Evolutionary conservation across 2,888 invertebrate genomes (phyloP).

Genomic region (Venusia cambrica): DNA sequence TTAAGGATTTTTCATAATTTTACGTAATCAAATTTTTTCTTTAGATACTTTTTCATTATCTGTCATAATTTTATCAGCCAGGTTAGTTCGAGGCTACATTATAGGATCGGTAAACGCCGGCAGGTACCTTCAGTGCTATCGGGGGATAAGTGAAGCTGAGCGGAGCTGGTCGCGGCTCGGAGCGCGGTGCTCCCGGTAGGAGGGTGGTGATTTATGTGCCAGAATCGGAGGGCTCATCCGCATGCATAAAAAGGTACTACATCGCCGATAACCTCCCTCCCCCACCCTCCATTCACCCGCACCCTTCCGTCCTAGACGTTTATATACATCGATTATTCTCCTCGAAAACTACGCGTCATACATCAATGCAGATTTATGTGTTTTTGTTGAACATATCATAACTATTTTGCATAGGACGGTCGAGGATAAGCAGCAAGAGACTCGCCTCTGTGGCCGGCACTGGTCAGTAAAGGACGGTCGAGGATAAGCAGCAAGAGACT

Average conservation of each 20-base stretch:
- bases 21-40: too few relatives aligned
- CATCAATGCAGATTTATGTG: slow-evolving; percentile 21
- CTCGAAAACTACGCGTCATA: slow-evolving; percentile 19
- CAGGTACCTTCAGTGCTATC: not conserved
- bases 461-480: too few relatives aligned
- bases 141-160: too few relatives aligned
- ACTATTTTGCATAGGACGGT: slow-evolving; percentile 11
- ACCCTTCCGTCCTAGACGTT: slow-evolving; percentile 11
- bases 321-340: slow-evolving; percentile 17
- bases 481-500: too few relatives aligned
- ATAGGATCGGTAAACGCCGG: too few relatives aligned
- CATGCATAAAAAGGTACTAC: slow-evolving; percentile 43
- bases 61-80: too few relatives aligned
- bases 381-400: slow-evolving; percentile 18
- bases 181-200: slow-evolving; percentile 26
- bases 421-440: too few relatives aligned
- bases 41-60: too few relatives aligned
- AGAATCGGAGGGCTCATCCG: slow-evolving; percentile 37
- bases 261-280: slow-evolving; percentile 28
- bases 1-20: too few relatives aligned
- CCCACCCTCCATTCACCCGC: not conserved
- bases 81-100: too few relatives aligned
- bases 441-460: too few relatives aligned
- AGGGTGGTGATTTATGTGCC: slow-evolving; percentile 41
- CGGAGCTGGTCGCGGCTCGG: too few relatives aligned